Percentiles rank a stretch among this genome's conserved stretches.
These are phyloP conservation scores for Caenorhabditis sp. DNA, from an alignment of 2,888 invertebrate genomes.

Conservation along the genomic window DNA sequence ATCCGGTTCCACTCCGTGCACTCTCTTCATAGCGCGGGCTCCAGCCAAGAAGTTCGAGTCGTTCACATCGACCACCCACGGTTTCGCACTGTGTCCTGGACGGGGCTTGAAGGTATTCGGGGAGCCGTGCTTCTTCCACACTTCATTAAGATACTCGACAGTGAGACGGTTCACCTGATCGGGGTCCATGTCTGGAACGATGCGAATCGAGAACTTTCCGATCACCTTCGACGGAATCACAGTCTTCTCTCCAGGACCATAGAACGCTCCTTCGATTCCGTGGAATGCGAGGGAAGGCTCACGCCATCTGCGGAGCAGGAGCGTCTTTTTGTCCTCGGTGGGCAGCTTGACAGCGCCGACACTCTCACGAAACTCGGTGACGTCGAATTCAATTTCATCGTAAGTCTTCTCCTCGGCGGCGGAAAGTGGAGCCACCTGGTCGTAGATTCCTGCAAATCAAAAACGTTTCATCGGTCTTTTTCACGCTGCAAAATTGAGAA, in stretches of 20 bases:
- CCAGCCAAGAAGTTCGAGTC: constrained; percentile 95
- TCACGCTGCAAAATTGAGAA: too few species aligned
- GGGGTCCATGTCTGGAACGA: constrained; percentile 95
- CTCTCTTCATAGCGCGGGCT: constrained; percentile 81
- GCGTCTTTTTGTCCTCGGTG: constrained; percentile 64
- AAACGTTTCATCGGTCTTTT: too few species aligned
- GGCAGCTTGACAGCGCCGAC: constrained; percentile 62
- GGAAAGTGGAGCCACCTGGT: constrained; percentile 85
- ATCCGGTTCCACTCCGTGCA: constrained; percentile 93
- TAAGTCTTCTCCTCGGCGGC: constrained; percentile 83
- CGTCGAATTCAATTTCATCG: constrained; percentile 89
- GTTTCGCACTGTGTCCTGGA: constrained; percentile 86
- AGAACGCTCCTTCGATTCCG: constrained; percentile 95
- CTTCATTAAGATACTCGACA: constrained; percentile 85
- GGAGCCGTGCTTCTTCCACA: constrained; percentile 85
- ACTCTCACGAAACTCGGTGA: constrained; percentile 78
- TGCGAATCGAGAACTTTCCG: constrained; percentile 96
- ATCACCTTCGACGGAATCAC: constrained; percentile 80
- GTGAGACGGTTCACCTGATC: constrained; percentile 85
- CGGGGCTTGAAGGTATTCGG: constrained; percentile 87
- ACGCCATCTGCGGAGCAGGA: constrained; percentile 64
- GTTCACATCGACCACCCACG: constrained; percentile 93
- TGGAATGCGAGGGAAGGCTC: constrained; percentile 86
- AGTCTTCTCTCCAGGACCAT: constrained; percentile 94
- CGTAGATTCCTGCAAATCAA: constrained; percentile 82